Conservation (phyloP, 1,140 invertebrate species). For the Trichonephila inaurata region DNA sequence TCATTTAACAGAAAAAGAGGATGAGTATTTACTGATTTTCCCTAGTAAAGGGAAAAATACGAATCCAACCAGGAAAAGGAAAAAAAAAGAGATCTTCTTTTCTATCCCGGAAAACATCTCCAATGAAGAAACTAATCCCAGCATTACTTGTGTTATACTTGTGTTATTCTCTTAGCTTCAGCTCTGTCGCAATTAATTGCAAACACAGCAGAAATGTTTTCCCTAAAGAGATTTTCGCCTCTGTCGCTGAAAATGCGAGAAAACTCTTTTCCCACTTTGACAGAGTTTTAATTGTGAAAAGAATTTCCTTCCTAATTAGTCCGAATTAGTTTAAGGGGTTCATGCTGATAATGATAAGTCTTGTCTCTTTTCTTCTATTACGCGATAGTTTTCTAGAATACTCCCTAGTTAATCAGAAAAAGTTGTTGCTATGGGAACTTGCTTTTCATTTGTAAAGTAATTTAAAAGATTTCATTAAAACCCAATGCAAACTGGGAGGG, state of each 20-base stretch:
- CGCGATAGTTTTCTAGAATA: too few species aligned
- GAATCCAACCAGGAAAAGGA: too few species aligned
- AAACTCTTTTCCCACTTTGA: neutral
- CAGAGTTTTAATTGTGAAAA: neutral
- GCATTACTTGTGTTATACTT: neutral
- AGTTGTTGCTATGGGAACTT: too few species aligned
- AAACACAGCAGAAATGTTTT: neutral
- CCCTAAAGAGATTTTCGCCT: neutral
- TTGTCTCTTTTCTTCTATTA: neutral
- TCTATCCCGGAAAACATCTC: neutral
- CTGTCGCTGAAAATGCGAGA: neutral
- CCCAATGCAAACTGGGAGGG: too few species aligned
- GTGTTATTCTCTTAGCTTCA: neutral
- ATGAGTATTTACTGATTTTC: too few species aligned
- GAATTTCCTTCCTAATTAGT: constrained; percentile 1
- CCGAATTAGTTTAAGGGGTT: neutral
- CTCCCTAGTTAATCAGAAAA: too few species aligned
- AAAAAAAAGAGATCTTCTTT: too few species aligned
- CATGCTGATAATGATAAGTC: too few species aligned
- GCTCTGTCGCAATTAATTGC: neutral
- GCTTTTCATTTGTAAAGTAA: too few species aligned
- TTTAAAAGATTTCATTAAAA: too few species aligned
- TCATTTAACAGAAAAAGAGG: too few species aligned
- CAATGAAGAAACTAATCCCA: neutral
- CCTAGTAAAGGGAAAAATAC: too few species aligned